Evolutionary conservation across 2,113 vertebrate species (phyloP), one percentile per base, ranked within the genome.

Genomic region (Egretta garzetta): DNA sequence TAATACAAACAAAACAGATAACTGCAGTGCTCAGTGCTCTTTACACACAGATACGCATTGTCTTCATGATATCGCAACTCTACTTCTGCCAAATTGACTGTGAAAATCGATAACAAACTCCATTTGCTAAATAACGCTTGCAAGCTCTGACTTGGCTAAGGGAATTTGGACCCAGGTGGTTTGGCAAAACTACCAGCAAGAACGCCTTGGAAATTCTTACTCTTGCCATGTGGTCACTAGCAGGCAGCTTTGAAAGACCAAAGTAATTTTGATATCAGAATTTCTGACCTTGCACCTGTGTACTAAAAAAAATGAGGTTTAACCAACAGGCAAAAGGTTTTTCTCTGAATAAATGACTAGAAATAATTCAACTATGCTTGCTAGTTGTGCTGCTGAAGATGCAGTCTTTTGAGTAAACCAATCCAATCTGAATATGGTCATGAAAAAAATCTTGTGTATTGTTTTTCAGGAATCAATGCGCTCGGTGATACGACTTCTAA

Each of bases 21-120:
- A 91, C 77, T 41, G 71, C 76, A 88, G 74, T 47, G 28, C 77
- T 89, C n/a, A 11, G 26, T 37, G 47, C 47, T 79, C 70, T 79
- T 85, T 72, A 85, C 0, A 18, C 56, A 63, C 26, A 53, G 56
- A 85, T 73, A 53, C 9, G 8, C 45, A 24, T 39, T 91, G 68
- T 49, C 80, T 86, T 88, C 85, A 73, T 62, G 70, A 71, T 62
- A 83, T 8, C 33, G n/a, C 67, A 83, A 90, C 80, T 79, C 80
- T 80, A 70, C 88, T 92, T 86, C 88, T 86, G 96, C 86, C 93
- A 95, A 95, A 96, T 88, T 80, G 92, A 96, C 95, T 77, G 75
- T 86, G 75, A 86, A 95, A 97, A 97, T 97, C 95, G 95, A 95
- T 93, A 93, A 80, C 60, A 88, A 95, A 95, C 82, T 92, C 85